These are phyloP conservation scores for Aplocera efformata DNA, from an alignment of 2,888 invertebrate genomes.

Conservation along the genomic window DNA sequence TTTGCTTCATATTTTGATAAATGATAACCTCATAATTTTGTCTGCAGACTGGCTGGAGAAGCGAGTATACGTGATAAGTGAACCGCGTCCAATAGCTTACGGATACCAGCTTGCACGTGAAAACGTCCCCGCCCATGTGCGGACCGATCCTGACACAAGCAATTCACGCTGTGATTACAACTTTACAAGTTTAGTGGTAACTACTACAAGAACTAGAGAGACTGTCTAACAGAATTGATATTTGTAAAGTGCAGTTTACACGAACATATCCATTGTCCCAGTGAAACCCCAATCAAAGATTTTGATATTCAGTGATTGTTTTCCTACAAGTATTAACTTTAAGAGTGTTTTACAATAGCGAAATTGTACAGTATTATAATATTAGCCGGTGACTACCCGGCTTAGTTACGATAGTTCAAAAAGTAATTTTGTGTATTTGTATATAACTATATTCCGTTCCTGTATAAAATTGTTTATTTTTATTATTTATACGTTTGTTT, in stretches of 20 bases:
- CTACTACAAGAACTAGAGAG: slow-evolving; percentile 49
- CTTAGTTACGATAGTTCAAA: slow-evolving; percentile 70
- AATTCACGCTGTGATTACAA: slow-evolving; percentile 59
- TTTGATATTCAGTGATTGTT: slow-evolving; percentile 66
- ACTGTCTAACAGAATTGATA: slow-evolving; percentile 76
- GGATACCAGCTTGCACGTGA: slow-evolving; percentile 11
- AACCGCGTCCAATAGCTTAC: slow-evolving; percentile 45
- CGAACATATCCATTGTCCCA: slow-evolving; percentile 61
- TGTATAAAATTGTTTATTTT: slow-evolving; percentile 61
- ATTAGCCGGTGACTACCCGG: slow-evolving; percentile 64
- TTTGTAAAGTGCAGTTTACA: slow-evolving; percentile 57
- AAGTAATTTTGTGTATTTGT: slow-evolving; percentile 70
- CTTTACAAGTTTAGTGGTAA: slow-evolving; percentile 26
- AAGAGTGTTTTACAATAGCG: slow-evolving; percentile 74
- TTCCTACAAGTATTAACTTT: slow-evolving; percentile 68
- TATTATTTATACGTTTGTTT: slow-evolving; percentile 45
- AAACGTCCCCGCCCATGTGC: slow-evolving; percentile 11
- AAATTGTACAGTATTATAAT: slow-evolving; percentile 80
- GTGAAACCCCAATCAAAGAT: slow-evolving; percentile 52
- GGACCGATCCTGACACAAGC: slow-evolving; percentile 30
- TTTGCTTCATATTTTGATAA: too few relatives aligned
- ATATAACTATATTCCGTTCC: slow-evolving; percentile 71
- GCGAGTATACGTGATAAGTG: slow-evolving; percentile 95
- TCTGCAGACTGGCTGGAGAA: slow-evolving; percentile 94
- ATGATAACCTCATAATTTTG: slow-evolving; percentile 35